Evolutionary conservation across 2,888 invertebrate species (phyloP).

Genomic region (Dasypogon diadema): DNA sequence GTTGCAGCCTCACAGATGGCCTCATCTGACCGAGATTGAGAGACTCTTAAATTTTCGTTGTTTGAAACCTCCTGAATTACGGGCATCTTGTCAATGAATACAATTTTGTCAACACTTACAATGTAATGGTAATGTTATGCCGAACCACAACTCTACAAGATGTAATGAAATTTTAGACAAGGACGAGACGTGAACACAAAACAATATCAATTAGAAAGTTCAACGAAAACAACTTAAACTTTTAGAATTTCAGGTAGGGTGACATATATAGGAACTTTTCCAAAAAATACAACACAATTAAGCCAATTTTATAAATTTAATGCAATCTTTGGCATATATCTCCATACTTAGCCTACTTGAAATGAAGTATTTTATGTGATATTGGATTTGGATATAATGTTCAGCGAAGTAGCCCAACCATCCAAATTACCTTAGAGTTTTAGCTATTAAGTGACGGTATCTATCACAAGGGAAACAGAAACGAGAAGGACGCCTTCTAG

Average conservation of each 20-base stretch:
- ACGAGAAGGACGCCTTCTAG: too few species aligned
- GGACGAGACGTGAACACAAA: not conserved
- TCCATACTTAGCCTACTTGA: conserved; percentile 16
- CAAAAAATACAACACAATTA: conserved; percentile 30
- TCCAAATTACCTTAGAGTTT: too few species aligned
- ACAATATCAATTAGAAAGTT: not conserved
- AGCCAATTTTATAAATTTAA: conserved; percentile 9
- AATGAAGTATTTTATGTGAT: too few species aligned
- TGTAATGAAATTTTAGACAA: not conserved
- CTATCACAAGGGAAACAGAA: too few species aligned
- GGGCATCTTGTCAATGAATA: not conserved
- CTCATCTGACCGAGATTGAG: conserved; percentile 3
- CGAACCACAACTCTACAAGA: not conserved
- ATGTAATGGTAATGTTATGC: not conserved
- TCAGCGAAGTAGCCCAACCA: too few species aligned
- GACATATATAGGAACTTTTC: conserved; percentile 4
- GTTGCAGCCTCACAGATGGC: not conserved
- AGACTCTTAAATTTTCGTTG: not conserved
- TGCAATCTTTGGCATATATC: not conserved
- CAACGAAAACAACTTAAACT: conserved; percentile 11
- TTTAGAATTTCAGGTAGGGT: conserved; percentile 14
- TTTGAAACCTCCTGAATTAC: not conserved
- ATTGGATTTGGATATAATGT: too few species aligned
- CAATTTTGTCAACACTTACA: conserved; percentile 1
- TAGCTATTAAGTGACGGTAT: too few species aligned